Evolutionary conservation across 1,140 invertebrate genomes (phyloP).

Genomic region (Magallana gigas): DNA sequence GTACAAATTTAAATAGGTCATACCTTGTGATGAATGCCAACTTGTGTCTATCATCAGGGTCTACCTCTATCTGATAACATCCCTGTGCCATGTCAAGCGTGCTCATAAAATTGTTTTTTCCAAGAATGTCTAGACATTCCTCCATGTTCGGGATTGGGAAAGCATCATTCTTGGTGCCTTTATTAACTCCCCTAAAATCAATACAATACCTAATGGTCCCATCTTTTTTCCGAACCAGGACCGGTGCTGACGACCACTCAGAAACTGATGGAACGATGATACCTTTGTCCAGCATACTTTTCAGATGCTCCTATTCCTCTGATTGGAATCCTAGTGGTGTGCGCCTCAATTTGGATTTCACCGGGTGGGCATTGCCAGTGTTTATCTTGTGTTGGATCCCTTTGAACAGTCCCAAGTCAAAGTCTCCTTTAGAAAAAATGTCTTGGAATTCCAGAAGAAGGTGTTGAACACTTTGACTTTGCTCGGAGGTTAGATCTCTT

Average conservation of each 20-base stretch:
- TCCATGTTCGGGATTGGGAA: constrained; percentile 81
- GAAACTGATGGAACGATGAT: constrained; percentile 3
- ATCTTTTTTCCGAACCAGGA: constrained; percentile 14
- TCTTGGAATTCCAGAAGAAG: neutral
- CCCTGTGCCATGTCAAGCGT: constrained; percentile 22
- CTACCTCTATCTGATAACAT: constrained; percentile 23
- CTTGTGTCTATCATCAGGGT: constrained; percentile 48
- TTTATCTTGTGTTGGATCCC: constrained; percentile 43
- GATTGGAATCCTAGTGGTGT: constrained; percentile 42
- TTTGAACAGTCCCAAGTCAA: constrained; percentile 41
- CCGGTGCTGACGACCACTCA: neutral
- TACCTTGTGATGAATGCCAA: constrained; percentile 51
- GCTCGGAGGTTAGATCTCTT: neutral
- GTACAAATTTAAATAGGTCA: constrained; percentile 52
- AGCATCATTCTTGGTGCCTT: constrained; percentile 76
- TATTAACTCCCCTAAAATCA: constrained; percentile 80
- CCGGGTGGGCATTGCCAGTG: constrained; percentile 39
- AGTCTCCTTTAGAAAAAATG: constrained; percentile 48
- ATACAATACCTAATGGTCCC: neutral
- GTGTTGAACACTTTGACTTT: neutral
- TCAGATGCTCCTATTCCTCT: constrained; percentile 47
- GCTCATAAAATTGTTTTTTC: neutral
- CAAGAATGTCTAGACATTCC: constrained; percentile 72
- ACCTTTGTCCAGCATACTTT: constrained; percentile 10
- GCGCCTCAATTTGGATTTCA: constrained; percentile 42